These are phyloP conservation scores for Stratiolaelaps scimitus DNA, from an alignment of 1,140 invertebrate genomes.

Conservation along the genomic window DNA sequence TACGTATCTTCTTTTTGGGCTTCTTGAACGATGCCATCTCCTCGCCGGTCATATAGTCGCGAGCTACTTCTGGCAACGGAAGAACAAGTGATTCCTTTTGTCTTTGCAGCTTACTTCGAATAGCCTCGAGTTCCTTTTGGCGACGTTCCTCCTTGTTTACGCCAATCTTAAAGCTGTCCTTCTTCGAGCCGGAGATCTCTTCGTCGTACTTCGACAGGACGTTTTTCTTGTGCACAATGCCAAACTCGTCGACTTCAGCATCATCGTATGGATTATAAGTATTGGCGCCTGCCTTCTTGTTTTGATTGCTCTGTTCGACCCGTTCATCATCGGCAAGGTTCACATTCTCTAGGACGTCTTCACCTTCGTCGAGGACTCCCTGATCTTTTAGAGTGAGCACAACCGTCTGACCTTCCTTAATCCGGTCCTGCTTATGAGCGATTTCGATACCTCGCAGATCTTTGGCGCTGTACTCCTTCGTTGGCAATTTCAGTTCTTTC, in stretches of 20 bases:
- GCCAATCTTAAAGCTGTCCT: conserved; percentile 66
- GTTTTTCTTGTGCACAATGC: conserved; percentile 51
- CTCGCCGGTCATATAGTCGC: conserved; percentile 72
- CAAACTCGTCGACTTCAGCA: conserved; percentile 66
- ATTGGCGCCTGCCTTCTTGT: conserved; percentile 63
- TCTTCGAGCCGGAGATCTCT: conserved; percentile 68
- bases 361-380: conserved; percentile 63
- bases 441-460: conserved; percentile 73
- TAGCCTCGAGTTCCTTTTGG: conserved; percentile 41
- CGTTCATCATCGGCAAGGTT: conserved; percentile 87
- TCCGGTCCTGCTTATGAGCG: conserved; percentile 62
- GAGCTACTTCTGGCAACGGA: conserved; percentile 57
- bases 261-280: conserved; percentile 74
- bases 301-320: conserved; percentile 72
- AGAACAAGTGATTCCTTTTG: conserved; percentile 52
- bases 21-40: conserved; percentile 80
- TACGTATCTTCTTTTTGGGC: conserved; percentile 60
- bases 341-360: conserved; percentile 85
- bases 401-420: conserved; percentile 68
- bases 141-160: conserved; percentile 36
- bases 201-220: conserved; percentile 89
- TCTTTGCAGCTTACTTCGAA: conserved; percentile 40
- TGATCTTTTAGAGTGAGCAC: conserved; percentile 89
- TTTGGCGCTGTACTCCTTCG: conserved; percentile 50
- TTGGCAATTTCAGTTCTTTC: conserved; percentile 10